Evolutionary conservation across 2,797 vertebrate species (phyloP).

Genomic region (Sparus aurata): DNA sequence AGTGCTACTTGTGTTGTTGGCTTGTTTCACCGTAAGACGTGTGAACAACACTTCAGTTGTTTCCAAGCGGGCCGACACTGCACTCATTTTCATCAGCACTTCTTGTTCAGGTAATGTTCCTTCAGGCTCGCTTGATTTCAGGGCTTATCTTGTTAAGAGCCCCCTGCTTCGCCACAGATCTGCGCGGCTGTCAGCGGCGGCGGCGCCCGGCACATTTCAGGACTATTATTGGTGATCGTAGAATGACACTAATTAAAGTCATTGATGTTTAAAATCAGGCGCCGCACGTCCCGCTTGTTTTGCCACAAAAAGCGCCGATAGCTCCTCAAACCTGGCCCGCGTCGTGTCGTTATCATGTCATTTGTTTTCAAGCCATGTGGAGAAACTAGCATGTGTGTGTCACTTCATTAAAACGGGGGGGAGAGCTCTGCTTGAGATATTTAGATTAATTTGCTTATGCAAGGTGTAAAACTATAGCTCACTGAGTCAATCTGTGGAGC

Average conservation of each 20-base stretch:
- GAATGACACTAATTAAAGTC: conserved; percentile 81
- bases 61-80: conserved; percentile 61
- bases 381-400: conserved; percentile 50
- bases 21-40: conserved; percentile 60
- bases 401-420: conserved; percentile 55
- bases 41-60: conserved; percentile 73
- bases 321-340: conserved; percentile 41
- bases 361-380: conserved; percentile 69
- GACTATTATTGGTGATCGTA: conserved; percentile 66
- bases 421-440: conserved; percentile 45
- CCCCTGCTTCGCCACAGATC: conserved; percentile 57
- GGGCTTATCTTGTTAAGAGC: conserved; percentile 79
- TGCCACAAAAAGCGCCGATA: conserved; percentile 68
- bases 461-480: conserved; percentile 35
- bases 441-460: conserved; percentile 42
- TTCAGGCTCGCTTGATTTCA: conserved; percentile 75
- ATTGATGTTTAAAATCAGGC: conserved; percentile 79
- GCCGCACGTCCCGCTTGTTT: conserved; percentile 65
- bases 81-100: conserved; percentile 80
- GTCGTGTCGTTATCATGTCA: conserved; percentile 59
- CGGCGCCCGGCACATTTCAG: conserved; percentile 24
- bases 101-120: conserved; percentile 80
- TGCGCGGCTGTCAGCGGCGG: conserved; percentile 51
- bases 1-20: conserved; percentile 62
- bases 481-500: conserved; percentile 44